Evolutionary conservation across 1,140 invertebrate species (phyloP), one percentile per base, ranked within the genome.

Genomic region (Zaprionus taronus): DNA sequence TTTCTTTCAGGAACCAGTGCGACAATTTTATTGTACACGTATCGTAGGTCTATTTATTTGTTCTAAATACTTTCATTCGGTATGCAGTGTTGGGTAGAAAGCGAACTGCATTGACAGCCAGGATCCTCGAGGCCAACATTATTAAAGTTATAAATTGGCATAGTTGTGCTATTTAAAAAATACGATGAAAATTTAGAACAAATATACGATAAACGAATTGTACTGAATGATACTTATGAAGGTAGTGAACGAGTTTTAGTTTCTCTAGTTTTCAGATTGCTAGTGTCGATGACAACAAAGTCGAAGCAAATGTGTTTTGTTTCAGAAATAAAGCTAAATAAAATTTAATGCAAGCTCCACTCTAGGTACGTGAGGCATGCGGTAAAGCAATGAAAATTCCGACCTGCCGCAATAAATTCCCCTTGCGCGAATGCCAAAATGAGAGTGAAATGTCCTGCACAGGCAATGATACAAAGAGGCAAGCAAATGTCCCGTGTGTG

Each of bases 341-440:
- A 70, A 53, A 47, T 17, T 47, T 5, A 6, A 47, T n/a, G n/a
- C n/a, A 17, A 5, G 0, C n/a, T 7, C 15, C 28, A 7, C 6
- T 12, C 14, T n/a, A 6, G 38, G 15, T 15, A 41, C 38, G 41
- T 44, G 41, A n/a, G 41, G n/a, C 41, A 44, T 44, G 41, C 41
- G 41, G 34, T 22, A 57, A 72, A 65, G 26, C 69, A 90, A 90
- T 91, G 82, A 91, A 91, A 91, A 79, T 91, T 84, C 89, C 89
- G 89, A 91, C 89, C 89, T 91, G 81, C 89, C 89, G 67, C 89
- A 91, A 91, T 84, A 91, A 91, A 91, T 91, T 86, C 80, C 86
- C 69, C 82, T 80, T 65, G 78, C 70, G 64, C 70, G 64, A 63
- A 58, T 77, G 77, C 65, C 81, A 69, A 85, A 89, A 89, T 84